Evolutionary conservation across 2,888 invertebrate species (phyloP), one percentile per base, ranked within the genome.

Genomic region (Pseudococcus longispinus): DNA sequence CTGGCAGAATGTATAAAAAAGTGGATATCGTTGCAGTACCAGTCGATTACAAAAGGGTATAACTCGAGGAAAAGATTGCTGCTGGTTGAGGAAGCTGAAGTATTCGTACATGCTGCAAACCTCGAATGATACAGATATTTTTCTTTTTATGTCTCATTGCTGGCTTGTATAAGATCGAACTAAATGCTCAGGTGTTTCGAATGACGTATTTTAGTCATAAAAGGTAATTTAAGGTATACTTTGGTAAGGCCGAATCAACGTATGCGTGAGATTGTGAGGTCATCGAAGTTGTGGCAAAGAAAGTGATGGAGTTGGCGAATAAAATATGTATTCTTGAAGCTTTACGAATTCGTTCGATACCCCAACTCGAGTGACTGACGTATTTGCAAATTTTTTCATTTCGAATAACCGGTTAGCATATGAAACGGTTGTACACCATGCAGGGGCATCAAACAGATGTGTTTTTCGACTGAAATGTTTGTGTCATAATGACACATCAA

Each of bases 401-500:
- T 51, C 51, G 51, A n/a, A n/a, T 15, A 51, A 51, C 51, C 51
- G 51, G 51, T 51, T 51, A 18, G n/a, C n/a, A 51, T n/a, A 15
- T 5, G 2, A 51, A 51, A n/a, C 15, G n/a, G n/a, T 6, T n/a
- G n/a, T n/a, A n/a, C n/a, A n/a, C n/a, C n/a, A n/a, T n/a, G 32
- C 15, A 70, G 70, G 29, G 29, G 70, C 70, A 29, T 15, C 26
- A 29, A 65, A 26, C 29, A 70, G 29, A 29, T 70, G 70, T 70
- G 18, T 70, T 70, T 32, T 70, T 29, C 26, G 70, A 29, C 70
- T 70, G 70, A 29, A 70, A 70, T 70, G 70, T 70, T 70, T 70
- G 70, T 70, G 29, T 70, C 70, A 29, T 70, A 70, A 70, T 70
- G 70, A 70, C 70, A 70, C 70, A 70, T 70, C 70, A 29, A 70